These are phyloP conservation scores for Drymonia ruficornis DNA, from an alignment of 2,888 invertebrate species.

Conservation along the genomic window DNA sequence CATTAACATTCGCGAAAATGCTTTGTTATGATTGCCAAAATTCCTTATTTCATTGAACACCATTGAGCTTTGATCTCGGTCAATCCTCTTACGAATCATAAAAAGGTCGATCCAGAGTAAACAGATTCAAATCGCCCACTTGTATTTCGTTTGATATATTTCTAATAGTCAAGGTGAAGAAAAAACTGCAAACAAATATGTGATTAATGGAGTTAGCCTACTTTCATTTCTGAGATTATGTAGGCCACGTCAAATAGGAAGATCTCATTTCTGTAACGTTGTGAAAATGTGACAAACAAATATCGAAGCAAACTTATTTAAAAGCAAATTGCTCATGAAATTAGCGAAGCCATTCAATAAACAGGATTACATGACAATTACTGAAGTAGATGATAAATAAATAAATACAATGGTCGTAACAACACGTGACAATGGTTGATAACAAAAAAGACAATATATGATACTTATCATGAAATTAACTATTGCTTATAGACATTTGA, in stretches of 20 bases:
- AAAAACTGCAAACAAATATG: not conserved
- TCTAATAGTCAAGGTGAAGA: constrained; percentile 3
- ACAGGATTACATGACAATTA: not conserved
- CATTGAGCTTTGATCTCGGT: constrained; percentile 20
- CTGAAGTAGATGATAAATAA: not conserved
- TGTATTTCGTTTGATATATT: not conserved
- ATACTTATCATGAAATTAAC: not conserved
- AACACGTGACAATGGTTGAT: not conserved
- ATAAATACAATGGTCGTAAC: not conserved
- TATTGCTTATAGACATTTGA: not conserved
- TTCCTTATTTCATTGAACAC: constrained; percentile 15
- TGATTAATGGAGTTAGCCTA: constrained; percentile 1
- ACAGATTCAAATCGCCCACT: not conserved
- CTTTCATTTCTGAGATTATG: constrained; percentile 3
- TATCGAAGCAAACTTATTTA: not conserved
- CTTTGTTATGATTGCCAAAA: constrained; percentile 25
- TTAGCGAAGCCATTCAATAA: not conserved
- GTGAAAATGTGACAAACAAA: not conserved
- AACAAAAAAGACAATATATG: not conserved
- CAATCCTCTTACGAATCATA: constrained; percentile 15
- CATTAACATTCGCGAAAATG: constrained; percentile 3
- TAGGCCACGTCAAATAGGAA: not conserved
- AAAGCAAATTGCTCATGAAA: not conserved
- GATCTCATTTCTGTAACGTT: not conserved
- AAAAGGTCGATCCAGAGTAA: constrained; percentile 14